Evolutionary conservation across 2,888 invertebrate genomes (phyloP), one percentile per base, ranked within the genome.

Genomic region (Auanema sp.): DNA sequence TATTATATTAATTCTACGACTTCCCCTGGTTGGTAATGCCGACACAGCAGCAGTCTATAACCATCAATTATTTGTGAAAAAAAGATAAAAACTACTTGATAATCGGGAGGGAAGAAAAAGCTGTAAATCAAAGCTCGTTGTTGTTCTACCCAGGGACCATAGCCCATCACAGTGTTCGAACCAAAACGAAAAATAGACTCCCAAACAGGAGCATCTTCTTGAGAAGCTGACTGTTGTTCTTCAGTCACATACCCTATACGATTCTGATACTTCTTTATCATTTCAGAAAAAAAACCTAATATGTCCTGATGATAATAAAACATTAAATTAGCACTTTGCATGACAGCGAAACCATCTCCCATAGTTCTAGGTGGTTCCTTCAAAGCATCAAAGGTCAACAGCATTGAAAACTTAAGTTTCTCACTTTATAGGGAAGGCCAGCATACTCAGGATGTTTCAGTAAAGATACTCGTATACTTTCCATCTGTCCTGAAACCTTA

Each of bases 141-240:
- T 57, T 95, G 88, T 84, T 98, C 97, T 2, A 96, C 97, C 97
- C 97, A 98, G 0, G 97, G 97, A 0, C 97, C 97, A 83, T 97
- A 98, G 85, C 94, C 95, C 79, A 98, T 92, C 83, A 94, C 92
- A 2, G 92, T 92, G 71, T 92, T 94, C 86, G 93, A 94, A 0
- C 93, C 92, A 84, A 93, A 92, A 85, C 76, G 74, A 71, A 76
- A 76, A 25, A 75, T 69, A 5, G 77, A 72, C 49, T 79, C 76
- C 83, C 83, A 83, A 1, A 78, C 59, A 1, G 83, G 83, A 2
- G 75, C 59, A 51, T 75, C 68, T 25, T 66, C 62, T 6, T 69
- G 64, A 8, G 67, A 51, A 11, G 71, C 65, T 42, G 76, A 76
- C 14, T 66, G 68, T n/a, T 66, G 67, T 2, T 63, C 69, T 16